phyloP scores from a whole-genome alignment of 2,888 invertebrate species.

The Thereva nobilitata region DNA sequence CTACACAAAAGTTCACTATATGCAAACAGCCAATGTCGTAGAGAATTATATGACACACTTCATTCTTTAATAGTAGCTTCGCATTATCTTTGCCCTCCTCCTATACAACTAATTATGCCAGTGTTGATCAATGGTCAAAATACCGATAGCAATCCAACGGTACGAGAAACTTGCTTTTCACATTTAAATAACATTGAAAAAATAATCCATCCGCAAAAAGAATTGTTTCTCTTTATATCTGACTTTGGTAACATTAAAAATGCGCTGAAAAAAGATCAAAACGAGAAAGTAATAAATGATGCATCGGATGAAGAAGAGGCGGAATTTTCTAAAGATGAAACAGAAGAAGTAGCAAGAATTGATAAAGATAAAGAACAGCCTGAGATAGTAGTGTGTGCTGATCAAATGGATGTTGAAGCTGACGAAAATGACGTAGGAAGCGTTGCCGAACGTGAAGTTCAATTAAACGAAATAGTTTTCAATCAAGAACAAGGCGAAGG shows the following conservation, averaged over 20 bases:
- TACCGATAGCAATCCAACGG: slow-evolving; percentile 44
- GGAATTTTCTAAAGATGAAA: not conserved
- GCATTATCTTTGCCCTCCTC: slow-evolving; percentile 50
- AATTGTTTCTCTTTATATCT: slow-evolving; percentile 47
- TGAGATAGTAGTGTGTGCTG: no score
- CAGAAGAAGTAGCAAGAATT: not conserved
- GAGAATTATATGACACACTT: slow-evolving; percentile 45
- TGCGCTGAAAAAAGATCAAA: slow-evolving; percentile 39
- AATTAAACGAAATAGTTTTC: no score
- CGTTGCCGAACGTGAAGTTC: no score
- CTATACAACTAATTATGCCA: slow-evolving; percentile 46
- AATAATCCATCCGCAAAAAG: slow-evolving; percentile 50
- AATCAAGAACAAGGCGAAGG: no score
- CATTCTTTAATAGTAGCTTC: slow-evolving; percentile 44
- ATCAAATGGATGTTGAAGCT: no score
- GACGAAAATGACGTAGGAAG: no score
- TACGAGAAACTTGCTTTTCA: slow-evolving; percentile 44
- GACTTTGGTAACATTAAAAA: slow-evolving; percentile 47
- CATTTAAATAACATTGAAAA: slow-evolving; percentile 47
- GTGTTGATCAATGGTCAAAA: slow-evolving; percentile 45
- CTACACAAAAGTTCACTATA: slow-evolving; percentile 41
- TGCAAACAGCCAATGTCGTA: slow-evolving; percentile 46
- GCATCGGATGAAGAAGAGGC: not conserved
- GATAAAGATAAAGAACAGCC: no score
- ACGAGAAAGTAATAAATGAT: not conserved